Conservation (phyloP, 2,113 vertebrate genomes). For the Thalassoma bifasciatum region DNA sequence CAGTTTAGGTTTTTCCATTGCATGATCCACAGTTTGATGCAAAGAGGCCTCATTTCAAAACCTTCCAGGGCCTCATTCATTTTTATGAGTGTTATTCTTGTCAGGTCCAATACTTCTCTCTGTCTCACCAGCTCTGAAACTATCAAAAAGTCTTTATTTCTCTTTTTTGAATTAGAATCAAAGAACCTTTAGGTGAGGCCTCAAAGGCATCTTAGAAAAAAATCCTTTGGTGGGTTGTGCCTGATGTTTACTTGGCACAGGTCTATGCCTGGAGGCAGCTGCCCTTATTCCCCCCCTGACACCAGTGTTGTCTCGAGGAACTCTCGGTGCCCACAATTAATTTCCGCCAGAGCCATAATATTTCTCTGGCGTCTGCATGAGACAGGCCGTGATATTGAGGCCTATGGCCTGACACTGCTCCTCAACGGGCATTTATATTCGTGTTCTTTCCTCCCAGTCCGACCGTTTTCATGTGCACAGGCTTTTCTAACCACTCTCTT, state of each 20-base stretch:
- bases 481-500: constrained; percentile 25
- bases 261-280: constrained; percentile 70
- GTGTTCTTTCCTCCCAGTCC: constrained; percentile 49
- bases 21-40: constrained; percentile 59
- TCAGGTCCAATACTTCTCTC: constrained; percentile 76
- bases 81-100: constrained; percentile 82
- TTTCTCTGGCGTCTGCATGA: constrained; percentile 70
- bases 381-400: constrained; percentile 75
- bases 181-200: constrained; percentile 70
- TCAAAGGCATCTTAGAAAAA: constrained; percentile 79
- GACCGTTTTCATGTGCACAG: constrained; percentile 54
- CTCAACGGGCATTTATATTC: constrained; percentile 76
- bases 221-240: constrained; percentile 73
- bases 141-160: constrained; percentile 76
- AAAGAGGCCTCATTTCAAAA: constrained; percentile 60
- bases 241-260: constrained; percentile 80
- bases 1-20: constrained; percentile 46
- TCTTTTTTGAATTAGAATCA: constrained; percentile 74
- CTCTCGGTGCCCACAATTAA: constrained; percentile 80
- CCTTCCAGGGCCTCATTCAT: constrained; percentile 71
- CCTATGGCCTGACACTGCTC: constrained; percentile 52
- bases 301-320: constrained; percentile 79
- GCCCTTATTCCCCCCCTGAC: constrained; percentile 72
- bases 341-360: constrained; percentile 80
- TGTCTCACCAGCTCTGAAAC: constrained; percentile 55